A percentile compares a stretch with the other conserved stretches of the same genome.
phyloP scores from a whole-genome alignment of 1,140 invertebrate genomes.

The Chelonus insularis region DNA sequence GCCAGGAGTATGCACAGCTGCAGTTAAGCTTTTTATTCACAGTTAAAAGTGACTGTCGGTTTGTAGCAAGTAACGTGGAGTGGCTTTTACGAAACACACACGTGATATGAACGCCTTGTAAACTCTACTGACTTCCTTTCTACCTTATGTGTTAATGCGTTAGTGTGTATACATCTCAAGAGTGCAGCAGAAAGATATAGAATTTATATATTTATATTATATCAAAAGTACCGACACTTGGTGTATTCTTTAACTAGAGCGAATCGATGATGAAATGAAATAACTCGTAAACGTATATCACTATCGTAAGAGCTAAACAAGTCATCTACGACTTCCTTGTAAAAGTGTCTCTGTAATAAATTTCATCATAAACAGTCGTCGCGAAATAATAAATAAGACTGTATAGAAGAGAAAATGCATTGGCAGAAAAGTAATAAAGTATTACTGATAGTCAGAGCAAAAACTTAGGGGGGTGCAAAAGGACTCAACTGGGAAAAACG shows the following conservation, averaged over 20 bases:
- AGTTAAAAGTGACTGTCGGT: not conserved
- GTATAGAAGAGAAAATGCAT: slow-evolving; percentile 14
- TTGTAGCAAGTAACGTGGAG: slow-evolving; percentile 5
- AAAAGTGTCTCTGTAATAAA: too few species aligned
- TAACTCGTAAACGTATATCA: too few species aligned
- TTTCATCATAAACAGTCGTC: too few species aligned
- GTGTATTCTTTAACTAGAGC: slow-evolving; percentile 3
- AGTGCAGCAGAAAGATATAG: too few species aligned
- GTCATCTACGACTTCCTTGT: too few species aligned
- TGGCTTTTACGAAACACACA: slow-evolving; percentile 15
- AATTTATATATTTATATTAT: too few species aligned
- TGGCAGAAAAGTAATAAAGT: slow-evolving; percentile 21
- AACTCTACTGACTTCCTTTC: not conserved
- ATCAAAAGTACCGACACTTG: not conserved
- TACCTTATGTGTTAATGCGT: not conserved
- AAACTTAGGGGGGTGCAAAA: slow-evolving; percentile 6
- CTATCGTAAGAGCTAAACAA: not conserved
- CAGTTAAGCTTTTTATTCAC: slow-evolving; percentile 16
- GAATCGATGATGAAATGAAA: slow-evolving; percentile 5
- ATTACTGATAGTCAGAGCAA: not conserved
- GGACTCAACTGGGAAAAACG: slow-evolving; percentile 18
- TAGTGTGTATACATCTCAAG: too few species aligned
- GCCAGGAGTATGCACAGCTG: slow-evolving; percentile 16
- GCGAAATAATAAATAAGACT: too few species aligned
- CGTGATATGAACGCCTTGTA: not conserved